These are phyloP conservation scores for Eulemur coronatus DNA, from an alignment of 2,797 vertebrate species.

Conservation along the genomic window DNA sequence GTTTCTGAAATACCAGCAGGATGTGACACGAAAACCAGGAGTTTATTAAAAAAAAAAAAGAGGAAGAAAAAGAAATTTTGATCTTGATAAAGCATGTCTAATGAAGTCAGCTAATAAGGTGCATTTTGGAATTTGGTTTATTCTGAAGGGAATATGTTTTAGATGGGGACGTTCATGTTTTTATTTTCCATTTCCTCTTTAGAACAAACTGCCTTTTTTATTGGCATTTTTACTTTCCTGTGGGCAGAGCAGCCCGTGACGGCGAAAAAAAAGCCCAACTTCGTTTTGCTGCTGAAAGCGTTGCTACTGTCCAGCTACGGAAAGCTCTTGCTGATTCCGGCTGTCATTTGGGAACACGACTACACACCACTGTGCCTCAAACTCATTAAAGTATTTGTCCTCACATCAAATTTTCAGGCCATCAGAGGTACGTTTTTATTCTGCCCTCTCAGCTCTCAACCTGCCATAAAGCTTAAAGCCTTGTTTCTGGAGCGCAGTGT, in stretches of 20 bases:
- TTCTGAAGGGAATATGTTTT: background rate
- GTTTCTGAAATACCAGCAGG: background rate
- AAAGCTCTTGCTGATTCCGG: constrained; percentile 95
- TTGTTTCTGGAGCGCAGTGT: background rate
- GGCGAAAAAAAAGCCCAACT: constrained; percentile 79
- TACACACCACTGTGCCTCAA: constrained; percentile 93
- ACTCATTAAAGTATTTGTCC: constrained; percentile 95
- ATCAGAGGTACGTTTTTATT: constrained; percentile 87
- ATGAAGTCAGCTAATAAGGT: background rate
- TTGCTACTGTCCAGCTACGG: constrained; percentile 96
- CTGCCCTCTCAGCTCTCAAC: background rate
- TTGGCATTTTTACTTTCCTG: constrained; percentile 89
- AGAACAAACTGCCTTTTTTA: constrained; percentile 94
- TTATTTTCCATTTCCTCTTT: constrained; percentile 56
- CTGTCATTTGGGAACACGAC: constrained; percentile 98
- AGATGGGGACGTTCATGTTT: constrained; percentile 34
- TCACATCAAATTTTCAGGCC: constrained; percentile 96
- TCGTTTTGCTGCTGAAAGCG: constrained; percentile 90
- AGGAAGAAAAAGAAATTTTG: background rate
- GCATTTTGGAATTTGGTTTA: background rate
- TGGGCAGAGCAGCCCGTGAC: constrained; percentile 83
- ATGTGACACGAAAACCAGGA: background rate
- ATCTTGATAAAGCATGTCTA: background rate
- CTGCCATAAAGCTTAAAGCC: background rate
- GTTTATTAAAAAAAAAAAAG: background rate